These are phyloP conservation scores for Zeuzera pyrina DNA, from an alignment of 2,888 invertebrate genomes.

Conservation along the genomic window DNA sequence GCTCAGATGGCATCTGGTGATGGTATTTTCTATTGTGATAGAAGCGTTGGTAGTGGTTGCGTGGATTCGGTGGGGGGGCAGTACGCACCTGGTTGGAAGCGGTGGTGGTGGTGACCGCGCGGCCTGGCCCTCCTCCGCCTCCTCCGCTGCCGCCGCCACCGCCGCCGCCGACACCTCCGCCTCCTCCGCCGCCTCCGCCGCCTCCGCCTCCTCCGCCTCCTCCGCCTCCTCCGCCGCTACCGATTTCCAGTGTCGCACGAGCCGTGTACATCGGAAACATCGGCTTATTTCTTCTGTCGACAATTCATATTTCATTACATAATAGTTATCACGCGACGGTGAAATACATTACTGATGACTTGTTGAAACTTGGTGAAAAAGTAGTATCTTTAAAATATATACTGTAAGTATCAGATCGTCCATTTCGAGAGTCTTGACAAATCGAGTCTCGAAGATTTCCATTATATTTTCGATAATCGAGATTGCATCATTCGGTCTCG, in stretches of 20 bases:
- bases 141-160: conserved; percentile 67
- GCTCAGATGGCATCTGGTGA: background rate
- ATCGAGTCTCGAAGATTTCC: too few relatives aligned
- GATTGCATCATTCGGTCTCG: too few relatives aligned
- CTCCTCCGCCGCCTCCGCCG: conserved; percentile 65
- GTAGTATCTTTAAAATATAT: too few relatives aligned
- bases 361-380: too few relatives aligned
- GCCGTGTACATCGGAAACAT: conserved; percentile 67
- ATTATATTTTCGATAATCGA: too few relatives aligned
- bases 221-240: conserved; percentile 62
- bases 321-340: too few relatives aligned
- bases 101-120: conserved; percentile 69
- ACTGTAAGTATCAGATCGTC: too few relatives aligned
- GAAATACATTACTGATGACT: too few relatives aligned
- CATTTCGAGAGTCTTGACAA: too few relatives aligned
- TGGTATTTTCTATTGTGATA: too few relatives aligned
- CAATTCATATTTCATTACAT: too few relatives aligned
- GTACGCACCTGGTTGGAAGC: conserved; percentile 69
- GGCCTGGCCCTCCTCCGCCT: conserved; percentile 63
- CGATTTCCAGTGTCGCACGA: conserved; percentile 68
- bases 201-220: conserved; percentile 67
- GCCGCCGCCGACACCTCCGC: conserved; percentile 65
- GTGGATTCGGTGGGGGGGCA: conserved; percentile 10
- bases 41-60: conserved; percentile 6
- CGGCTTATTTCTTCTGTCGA: conserved; percentile 59